Base-by-base conservation (phyloP, 1,140 invertebrate species). In the Scaptomyza graminum region DNA sequence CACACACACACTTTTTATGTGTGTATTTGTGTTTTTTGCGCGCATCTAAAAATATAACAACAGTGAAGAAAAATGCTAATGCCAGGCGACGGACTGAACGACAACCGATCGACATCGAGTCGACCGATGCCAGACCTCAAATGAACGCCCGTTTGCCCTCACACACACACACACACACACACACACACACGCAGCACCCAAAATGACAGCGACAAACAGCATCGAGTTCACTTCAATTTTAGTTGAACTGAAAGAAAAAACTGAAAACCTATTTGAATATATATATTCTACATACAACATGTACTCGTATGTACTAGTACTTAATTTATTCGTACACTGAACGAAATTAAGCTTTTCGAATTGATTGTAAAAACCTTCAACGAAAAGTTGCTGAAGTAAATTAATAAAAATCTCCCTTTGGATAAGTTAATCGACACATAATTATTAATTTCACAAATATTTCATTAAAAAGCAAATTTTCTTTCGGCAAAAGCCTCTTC, bases 41-140 rank as follows among this genome's bases (percentile, higher is more conserved):
- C 64, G 69, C 82, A 77, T 76, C 74, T 76, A 85, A 81, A 85
- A 85, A 79, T 76, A 74, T 70, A 83, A 56, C 66, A 79, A 79
- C 66, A 67, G 73, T 71, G 77, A 84, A 82, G 77, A 84, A 82
- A 82, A 77, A 75, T 85, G 82, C 82, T 87, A 85, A 80, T 85
- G 82, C 83, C 68, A 73, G 65, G 55, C 78, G 80, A 82, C 66
- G 65, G 65, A 50, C 59, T 18, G 67, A 74, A 44, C 61, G 51
- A 60, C 68, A 54, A 60, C 51, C 81, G 65, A 87, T 74, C 81
- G 81, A 81, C 76, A 85, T 80, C 74, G 64, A 75, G 74, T 59
- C 83, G 79, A 81, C 59, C 75, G 66, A 44, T 61, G 76, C 47
- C 76, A 77, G 74, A 77, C 74, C 74, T 77, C 74, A 77, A 74